A percentile compares a stretch with the other conserved stretches of the same genome.
Evolutionary conservation across 2,113 vertebrate species (phyloP).

Genomic region (Daboia siamensis): DNA sequence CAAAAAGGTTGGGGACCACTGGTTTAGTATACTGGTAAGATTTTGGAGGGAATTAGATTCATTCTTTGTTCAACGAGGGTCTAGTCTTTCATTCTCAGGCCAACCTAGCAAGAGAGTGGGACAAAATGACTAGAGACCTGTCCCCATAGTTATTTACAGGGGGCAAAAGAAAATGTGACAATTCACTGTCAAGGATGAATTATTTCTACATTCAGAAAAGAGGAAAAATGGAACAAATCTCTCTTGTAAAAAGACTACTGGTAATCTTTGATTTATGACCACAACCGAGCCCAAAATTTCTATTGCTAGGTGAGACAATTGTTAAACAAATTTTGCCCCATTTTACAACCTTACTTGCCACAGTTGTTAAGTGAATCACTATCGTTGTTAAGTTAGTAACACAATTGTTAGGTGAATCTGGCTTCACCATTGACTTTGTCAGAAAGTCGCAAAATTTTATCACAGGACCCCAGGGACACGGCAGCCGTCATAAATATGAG

Average conservation of each 20-base stretch:
- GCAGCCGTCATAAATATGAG: neutral
- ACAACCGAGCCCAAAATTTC: neutral
- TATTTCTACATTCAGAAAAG: neutral
- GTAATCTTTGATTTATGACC: too few species aligned
- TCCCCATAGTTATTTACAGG: neutral
- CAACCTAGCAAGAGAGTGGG: neutral
- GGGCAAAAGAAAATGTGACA: neutral
- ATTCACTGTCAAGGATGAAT: neutral
- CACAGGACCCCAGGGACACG: neutral
- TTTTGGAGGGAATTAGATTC: neutral
- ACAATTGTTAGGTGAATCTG: too few species aligned
- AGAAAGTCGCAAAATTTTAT: neutral
- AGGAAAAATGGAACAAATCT: neutral
- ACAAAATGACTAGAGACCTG: neutral
- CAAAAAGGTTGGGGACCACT: neutral
- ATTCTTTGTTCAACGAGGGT: neutral
- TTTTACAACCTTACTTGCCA: neutral
- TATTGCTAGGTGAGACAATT: neutral
- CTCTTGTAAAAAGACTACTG: neutral
- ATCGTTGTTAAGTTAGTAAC: too few species aligned
- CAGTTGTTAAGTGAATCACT: neutral
- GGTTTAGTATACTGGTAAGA: neutral
- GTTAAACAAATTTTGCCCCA: neutral
- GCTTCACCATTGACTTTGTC: neutral
- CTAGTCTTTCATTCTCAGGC: neutral